These are phyloP conservation scores for Grammomys dolichurus DNA, from an alignment of 2,113 vertebrate species.

Conservation along the genomic window DNA sequence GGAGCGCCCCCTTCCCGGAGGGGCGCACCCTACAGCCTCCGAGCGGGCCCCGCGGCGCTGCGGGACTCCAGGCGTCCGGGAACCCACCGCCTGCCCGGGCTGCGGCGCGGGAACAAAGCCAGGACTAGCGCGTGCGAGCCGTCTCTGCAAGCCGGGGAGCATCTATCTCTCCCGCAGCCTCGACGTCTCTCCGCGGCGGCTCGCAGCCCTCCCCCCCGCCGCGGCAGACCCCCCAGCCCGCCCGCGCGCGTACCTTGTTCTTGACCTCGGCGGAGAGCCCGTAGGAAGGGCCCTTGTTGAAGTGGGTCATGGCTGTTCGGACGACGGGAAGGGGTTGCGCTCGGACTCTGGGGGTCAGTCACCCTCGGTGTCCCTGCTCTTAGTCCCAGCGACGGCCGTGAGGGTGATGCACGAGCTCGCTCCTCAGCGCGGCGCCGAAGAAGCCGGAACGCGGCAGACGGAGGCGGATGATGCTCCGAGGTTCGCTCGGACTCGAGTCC, in stretches of 20 bases:
- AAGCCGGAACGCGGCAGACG: not conserved
- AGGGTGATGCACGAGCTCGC: slow-evolving; percentile 55
- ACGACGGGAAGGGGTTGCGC: slow-evolving; percentile 42
- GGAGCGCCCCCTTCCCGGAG: slow-evolving; percentile 70
- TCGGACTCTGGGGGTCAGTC: not conserved
- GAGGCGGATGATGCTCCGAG: not conserved
- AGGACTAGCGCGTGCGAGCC: not conserved
- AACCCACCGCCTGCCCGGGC: not conserved
- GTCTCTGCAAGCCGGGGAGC: not conserved
- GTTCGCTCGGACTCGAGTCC: not conserved
- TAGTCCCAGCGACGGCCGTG: slow-evolving; percentile 33
- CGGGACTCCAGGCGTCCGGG: not conserved
- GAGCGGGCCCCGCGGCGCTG: not conserved
- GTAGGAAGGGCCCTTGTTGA: slow-evolving; percentile 96
- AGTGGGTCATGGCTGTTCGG: slow-evolving; percentile 91
- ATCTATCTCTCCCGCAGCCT: not conserved
- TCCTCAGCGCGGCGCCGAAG: not conserved
- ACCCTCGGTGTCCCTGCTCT: slow-evolving; percentile 30
- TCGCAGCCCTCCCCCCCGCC: not conserved
- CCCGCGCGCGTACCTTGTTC: slow-evolving; percentile 90
- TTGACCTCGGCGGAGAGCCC: slow-evolving; percentile 96
- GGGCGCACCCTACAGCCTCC: slow-evolving; percentile 24
- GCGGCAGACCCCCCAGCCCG: not conserved
- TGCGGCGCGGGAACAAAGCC: slow-evolving; percentile 71
- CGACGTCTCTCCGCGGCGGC: not conserved